Evolutionary conservation across 2,888 invertebrate genomes (phyloP), one percentile per base, ranked within the genome.

Genomic region (Caenorhabditis sulstoni): DNA sequence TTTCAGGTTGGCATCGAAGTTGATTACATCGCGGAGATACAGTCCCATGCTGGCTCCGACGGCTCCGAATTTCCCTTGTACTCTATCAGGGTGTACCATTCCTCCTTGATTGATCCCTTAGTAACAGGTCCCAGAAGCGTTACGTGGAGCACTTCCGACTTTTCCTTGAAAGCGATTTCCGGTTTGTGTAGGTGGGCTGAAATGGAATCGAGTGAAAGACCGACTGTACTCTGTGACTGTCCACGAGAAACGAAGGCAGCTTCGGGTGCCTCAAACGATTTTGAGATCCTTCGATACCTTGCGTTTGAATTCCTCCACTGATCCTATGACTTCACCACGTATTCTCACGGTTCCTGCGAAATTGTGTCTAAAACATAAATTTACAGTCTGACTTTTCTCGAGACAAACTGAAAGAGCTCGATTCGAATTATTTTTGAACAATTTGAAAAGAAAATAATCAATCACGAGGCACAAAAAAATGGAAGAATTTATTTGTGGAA

Each of bases 1-100:
- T 47, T 67, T 67, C 49, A 67, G 49, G 8, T 67, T 41, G 2
- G 67, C 49, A 8, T 58, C 67, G 45, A 49, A 67, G 5, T 23
- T 37, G 18, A 9, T 14, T 1, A 12, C 20, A n/a, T 58, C 45
- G 9, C 12, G 5, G 14, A 29, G 20, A 35, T 22, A 67, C 8
- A 67, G 20, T 58, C 67, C 67, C 12, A 49, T 67, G 8, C 37
- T 49, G 11, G 57, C 57, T 16, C 49, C 57, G 1, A 37, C 11
- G 16, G 44, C 49, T 41, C 57, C 57, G 39, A 39, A 22, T 20
- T 58, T 67, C 22, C 57, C 57, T 12, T 57, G 39, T 67, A 67
- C 9, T 57, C 57, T 1, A 67, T 22, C 5, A 37, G 39, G n/a
- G 57, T 37, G 49, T 22, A 67, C 5, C 67, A 57, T 16, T 7